Base-by-base conservation (phyloP, 1,140 invertebrate genomes). In the Pectinophora gossypiella region DNA sequence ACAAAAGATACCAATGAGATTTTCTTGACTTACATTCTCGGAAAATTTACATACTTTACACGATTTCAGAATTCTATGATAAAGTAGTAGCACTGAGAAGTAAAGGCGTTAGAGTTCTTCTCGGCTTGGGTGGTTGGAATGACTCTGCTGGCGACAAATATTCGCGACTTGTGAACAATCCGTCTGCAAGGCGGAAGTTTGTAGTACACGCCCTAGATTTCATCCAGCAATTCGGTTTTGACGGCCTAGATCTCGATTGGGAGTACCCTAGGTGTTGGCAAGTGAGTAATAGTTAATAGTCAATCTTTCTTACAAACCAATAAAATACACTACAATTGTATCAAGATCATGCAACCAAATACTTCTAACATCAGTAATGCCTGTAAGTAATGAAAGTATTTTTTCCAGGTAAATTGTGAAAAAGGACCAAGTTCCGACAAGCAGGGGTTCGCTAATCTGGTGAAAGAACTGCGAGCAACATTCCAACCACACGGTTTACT, bases 261-360 rank as follows among this genome's bases (percentile, higher is more conserved):
- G 95, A 97, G 66, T 97, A 96, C 84, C 96, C 96, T 0, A 95
- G 94, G 56, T 97, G 96, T 72, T 97, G 95, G 95, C 95, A 97
- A 88, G 94, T 94, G 64, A 92, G 71, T 92, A 91, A 23, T 5
- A n/a, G n/a, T n/a, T n/a, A n/a, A n/a, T n/a, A n/a, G n/a, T n/a
- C n/a, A n/a, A n/a, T n/a, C n/a, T n/a, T n/a, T n/a, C n/a, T n/a
- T n/a, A n/a, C 18, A 93, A 93, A 13, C 12, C 18, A 7, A 12
- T 9, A 32, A 43, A 52, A 10, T 35, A 21, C 35, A 13, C 15
- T 35, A 35, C 15, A 10, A 9, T 44, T 10, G 19, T 19, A 19
- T 12, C 38, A 38, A 38, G n/a, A n/a, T n/a, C n/a, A n/a, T n/a
- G n/a, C n/a, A n/a, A n/a, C n/a, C n/a, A n/a, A n/a, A n/a, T n/a